Conservation (phyloP, 2,888 invertebrate genomes). For the Thymelicus acteon region DNA sequence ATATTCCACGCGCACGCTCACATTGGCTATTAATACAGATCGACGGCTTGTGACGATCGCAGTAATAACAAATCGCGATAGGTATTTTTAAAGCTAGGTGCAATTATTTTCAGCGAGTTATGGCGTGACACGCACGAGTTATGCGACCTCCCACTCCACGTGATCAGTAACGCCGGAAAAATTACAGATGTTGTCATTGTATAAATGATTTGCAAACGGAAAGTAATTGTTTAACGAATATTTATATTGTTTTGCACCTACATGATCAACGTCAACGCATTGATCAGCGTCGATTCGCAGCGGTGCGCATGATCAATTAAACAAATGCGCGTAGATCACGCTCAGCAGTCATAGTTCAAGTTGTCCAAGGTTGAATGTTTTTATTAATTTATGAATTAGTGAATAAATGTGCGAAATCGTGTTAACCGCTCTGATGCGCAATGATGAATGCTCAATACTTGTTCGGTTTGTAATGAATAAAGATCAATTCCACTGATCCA, state of each 20-base stretch:
- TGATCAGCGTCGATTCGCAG: background rate
- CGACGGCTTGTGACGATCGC: constrained; percentile 1
- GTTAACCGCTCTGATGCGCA: too few relatives aligned
- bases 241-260: background rate
- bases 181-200: constrained; percentile 7
- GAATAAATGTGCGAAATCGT: too few relatives aligned
- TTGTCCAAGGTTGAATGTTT: too few relatives aligned
- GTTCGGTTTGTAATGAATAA: too few relatives aligned
- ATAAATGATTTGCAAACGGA: constrained; percentile 1
- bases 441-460: too few relatives aligned
- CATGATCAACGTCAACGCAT: background rate
- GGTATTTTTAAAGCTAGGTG: constrained; percentile 14
- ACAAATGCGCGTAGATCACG: too few relatives aligned
- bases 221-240: constrained; percentile 12
- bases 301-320: too few relatives aligned
- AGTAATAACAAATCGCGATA: constrained; percentile 8
- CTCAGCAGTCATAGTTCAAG: too few relatives aligned
- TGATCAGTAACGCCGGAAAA: constrained; percentile 21
- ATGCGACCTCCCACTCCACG: constrained; percentile 5
- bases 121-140: constrained; percentile 19
- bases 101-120: constrained; percentile 32
- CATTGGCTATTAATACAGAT: constrained; percentile 6
- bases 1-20: background rate
- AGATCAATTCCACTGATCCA: too few relatives aligned
- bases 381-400: too few relatives aligned